A percentile compares a stretch with the other conserved stretches of the same genome.
These are phyloP conservation scores for Drosophila bunnanda DNA, from an alignment of 2,888 invertebrate species.

Conservation along the genomic window DNA sequence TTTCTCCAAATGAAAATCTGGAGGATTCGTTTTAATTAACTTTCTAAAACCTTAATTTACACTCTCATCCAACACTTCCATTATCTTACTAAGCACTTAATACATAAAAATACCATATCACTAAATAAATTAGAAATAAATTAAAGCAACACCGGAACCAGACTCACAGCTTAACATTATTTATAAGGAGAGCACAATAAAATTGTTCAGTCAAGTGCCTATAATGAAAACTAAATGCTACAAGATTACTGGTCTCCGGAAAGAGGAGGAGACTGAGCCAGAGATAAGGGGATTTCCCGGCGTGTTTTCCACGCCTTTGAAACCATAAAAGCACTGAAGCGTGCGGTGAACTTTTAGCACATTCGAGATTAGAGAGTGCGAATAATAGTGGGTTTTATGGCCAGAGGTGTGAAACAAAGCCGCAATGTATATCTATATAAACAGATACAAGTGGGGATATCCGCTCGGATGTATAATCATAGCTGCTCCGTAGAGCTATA, in stretches of 20 bases:
- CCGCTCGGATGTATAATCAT: slow-evolving; percentile 3
- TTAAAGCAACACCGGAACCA: slow-evolving; percentile 6
- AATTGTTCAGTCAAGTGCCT: slow-evolving; percentile 68
- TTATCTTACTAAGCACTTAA: not conserved
- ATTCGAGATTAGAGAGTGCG: slow-evolving; percentile 58
- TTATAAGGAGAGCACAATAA: slow-evolving; percentile 28
- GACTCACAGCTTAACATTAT: slow-evolving; percentile 51
- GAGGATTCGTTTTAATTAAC: too few species aligned
- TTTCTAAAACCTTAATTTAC: not conserved
- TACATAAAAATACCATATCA: not conserved
- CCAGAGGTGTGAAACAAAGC: slow-evolving; percentile 58
- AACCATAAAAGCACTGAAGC: slow-evolving; percentile 60
- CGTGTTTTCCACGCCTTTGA: slow-evolving; percentile 38
- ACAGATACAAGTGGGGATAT: slow-evolving; percentile 34
- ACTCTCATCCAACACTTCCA: not conserved
- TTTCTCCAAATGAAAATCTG: too few species aligned
- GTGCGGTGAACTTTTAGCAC: slow-evolving; percentile 70
- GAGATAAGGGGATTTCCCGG: slow-evolving; percentile 46
- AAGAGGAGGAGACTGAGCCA: slow-evolving; percentile 6
- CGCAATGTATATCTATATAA: slow-evolving; percentile 2
- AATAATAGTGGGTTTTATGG: slow-evolving; percentile 41
- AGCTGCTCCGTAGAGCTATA: slow-evolving; percentile 42
- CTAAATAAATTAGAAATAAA: slow-evolving; percentile 15
- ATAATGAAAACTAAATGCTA: slow-evolving; percentile 75
- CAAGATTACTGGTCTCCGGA: slow-evolving; percentile 37